These are phyloP conservation scores for Ganaspis sp. DNA, from an alignment of 1,140 invertebrate species.

Conservation along the genomic window DNA sequence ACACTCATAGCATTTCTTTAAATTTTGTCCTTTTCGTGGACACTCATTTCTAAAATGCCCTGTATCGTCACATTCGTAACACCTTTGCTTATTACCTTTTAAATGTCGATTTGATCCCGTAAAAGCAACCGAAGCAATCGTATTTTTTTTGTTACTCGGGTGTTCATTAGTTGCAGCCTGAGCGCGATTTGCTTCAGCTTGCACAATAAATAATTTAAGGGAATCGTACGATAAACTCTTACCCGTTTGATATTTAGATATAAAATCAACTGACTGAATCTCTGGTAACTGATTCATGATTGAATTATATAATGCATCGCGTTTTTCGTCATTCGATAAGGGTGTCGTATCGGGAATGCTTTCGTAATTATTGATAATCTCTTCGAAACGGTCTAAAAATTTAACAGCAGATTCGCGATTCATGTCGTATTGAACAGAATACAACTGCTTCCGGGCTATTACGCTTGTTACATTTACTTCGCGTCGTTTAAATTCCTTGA, in stretches of 20 bases:
- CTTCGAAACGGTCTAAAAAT: slow-evolving; percentile 23
- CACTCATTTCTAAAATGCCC: neutral
- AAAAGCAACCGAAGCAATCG: neutral
- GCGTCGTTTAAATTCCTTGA: slow-evolving; percentile 37
- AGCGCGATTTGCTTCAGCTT: neutral
- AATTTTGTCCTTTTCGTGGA: neutral
- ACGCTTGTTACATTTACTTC: slow-evolving; percentile 36
- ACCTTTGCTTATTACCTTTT: neutral
- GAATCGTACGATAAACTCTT: neutral
- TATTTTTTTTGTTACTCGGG: neutral
- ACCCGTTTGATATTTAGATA: neutral
- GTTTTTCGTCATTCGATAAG: neutral
- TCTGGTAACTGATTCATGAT: neutral
- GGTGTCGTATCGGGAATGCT: no score
- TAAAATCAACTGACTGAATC: neutral
- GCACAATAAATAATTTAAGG: neutral
- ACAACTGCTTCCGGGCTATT: slow-evolving; percentile 32
- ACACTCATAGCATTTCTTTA: neutral
- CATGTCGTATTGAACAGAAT: neutral
- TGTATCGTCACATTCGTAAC: neutral
- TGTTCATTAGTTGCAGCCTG: neutral
- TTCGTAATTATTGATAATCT: neutral
- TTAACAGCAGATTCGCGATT: neutral
- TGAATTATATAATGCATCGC: neutral
- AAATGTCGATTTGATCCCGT: neutral